Conservation (phyloP, 2,797 vertebrate genomes). For the Periparus ater region DNA sequence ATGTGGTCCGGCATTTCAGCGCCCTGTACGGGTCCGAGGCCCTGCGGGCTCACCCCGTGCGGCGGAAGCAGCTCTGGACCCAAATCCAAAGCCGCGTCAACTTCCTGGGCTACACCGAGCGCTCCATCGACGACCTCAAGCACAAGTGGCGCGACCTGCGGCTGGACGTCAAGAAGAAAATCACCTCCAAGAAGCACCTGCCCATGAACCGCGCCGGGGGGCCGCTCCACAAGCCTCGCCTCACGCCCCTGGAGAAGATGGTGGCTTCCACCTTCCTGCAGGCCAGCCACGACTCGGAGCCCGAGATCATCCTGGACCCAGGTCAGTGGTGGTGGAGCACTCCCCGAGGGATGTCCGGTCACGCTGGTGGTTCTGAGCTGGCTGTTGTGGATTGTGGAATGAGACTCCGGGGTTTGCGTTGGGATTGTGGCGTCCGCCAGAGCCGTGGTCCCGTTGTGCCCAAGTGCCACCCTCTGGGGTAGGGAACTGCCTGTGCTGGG, state of each 20-base stretch:
- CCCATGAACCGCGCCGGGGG: conserved; percentile 33
- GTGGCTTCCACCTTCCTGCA: conserved; percentile 68
- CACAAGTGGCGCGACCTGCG: conserved; percentile 76
- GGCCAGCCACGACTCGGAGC: conserved; percentile 58
- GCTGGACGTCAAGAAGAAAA: conserved; percentile 73
- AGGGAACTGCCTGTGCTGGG: background rate
- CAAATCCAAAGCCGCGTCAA: conserved; percentile 75
- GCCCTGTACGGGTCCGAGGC: conserved; percentile 74
- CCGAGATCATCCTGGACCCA: conserved; percentile 70
- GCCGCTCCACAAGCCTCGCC: conserved; percentile 60
- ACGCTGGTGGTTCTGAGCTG: accelerated
- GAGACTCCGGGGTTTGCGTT: background rate
- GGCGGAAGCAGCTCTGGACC: conserved; percentile 73
- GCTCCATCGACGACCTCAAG: conserved; percentile 76
- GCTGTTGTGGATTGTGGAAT: background rate
- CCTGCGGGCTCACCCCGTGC: conserved; percentile 72
- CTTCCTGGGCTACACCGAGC: conserved; percentile 73
- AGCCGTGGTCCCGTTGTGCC: accelerated
- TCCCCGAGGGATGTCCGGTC: accelerated
- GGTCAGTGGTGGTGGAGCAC: background rate
- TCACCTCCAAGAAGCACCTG: conserved; percentile 68
- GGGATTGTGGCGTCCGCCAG: accelerated
- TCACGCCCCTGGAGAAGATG: conserved; percentile 70
- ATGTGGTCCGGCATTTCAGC: conserved; percentile 74
- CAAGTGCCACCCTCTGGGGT: accelerated